Evolutionary conservation across 2,888 invertebrate species (phyloP).

Genomic region (Stenichneumon culpator): DNA sequence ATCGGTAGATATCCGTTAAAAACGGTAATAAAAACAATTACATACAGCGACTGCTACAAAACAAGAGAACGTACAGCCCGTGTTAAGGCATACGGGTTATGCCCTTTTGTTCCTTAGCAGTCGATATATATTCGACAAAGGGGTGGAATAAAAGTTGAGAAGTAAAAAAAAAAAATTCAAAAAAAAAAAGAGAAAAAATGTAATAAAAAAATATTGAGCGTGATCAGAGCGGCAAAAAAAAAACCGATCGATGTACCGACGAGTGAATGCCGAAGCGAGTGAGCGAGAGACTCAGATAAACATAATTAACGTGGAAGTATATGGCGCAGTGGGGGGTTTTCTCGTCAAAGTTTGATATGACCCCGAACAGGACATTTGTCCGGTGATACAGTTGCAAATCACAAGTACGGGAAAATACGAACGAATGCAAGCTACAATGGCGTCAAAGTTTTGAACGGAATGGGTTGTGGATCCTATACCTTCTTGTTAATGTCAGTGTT

Average conservation of each 20-base stretch:
- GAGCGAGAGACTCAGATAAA: constrained; percentile 43
- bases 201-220: constrained; percentile 25
- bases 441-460: constrained; percentile 77
- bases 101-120: neutral
- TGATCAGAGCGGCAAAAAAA: constrained; percentile 24
- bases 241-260: constrained; percentile 34
- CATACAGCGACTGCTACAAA: neutral
- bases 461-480: constrained; percentile 84
- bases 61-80: too few relatives aligned
- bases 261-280: constrained; percentile 29
- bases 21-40: constrained; percentile 19
- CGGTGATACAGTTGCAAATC: constrained; percentile 63
- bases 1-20: constrained; percentile 21
- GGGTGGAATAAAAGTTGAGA: constrained; percentile 45
- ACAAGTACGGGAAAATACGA: constrained; percentile 73
- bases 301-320: constrained; percentile 28
- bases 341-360: constrained; percentile 38
- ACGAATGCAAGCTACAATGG: constrained; percentile 81
- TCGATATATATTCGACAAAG: constrained; percentile 21
- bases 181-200: neutral
- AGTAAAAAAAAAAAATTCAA: constrained; percentile 25
- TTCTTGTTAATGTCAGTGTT: constrained; percentile 85
- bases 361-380: constrained; percentile 38
- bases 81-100: too few relatives aligned
- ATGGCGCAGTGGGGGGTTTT: constrained; percentile 29